Evolutionary conservation across 1,140 invertebrate species (phyloP), one percentile per base, ranked within the genome.

Genomic region (Cydia splendana): DNA sequence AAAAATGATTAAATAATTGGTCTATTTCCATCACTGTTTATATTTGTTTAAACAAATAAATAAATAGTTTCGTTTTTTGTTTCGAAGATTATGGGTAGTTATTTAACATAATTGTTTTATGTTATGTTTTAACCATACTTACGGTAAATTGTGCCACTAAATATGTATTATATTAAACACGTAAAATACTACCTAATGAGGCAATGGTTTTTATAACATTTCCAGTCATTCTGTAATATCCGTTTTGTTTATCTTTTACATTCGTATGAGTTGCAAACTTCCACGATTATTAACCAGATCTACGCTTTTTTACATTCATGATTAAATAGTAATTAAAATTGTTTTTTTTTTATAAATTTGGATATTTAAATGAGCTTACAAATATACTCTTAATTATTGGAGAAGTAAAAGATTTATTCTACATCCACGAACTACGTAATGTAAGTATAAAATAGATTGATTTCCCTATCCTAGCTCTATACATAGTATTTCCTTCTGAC

Each of bases 381-480:
- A 62, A 74, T 69, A 69, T 62, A 81, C 65, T 69, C 67, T 77
- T 78, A 77, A 45, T 18, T 80, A 80, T 80, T 65, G 65, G 76
- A 76, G n/a, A 78, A 75, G 18, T 75, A 73, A 71, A 71, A 71
- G 38, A 71, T 18, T 38, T 18, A 77, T 73, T 78, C 77, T 79
- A 82, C 62, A 77, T 34, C 75, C 83, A 81, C 69, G 77, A 53
- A 74, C 80, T 86, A 88, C 76, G 24, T 77, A 74, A 76, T 77
- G 77, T 87, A 85, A 89, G 87, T 93, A 91, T 93, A 93, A 93
- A 93, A 93, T 93, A 93, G 88, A 91, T 88, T 93, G 88, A 85
- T 88, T 87, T 87, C 75, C 85, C 84, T 90, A 88, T 77, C 82
- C 85, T 91, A 85, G 74, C 78, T 84, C 53, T 76, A 75, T 75